A percentile compares a stretch with the other conserved stretches of the same genome.
Evolutionary conservation across 2,113 vertebrate genomes (phyloP).

Genomic region (Chelonoidis abingdonii): DNA sequence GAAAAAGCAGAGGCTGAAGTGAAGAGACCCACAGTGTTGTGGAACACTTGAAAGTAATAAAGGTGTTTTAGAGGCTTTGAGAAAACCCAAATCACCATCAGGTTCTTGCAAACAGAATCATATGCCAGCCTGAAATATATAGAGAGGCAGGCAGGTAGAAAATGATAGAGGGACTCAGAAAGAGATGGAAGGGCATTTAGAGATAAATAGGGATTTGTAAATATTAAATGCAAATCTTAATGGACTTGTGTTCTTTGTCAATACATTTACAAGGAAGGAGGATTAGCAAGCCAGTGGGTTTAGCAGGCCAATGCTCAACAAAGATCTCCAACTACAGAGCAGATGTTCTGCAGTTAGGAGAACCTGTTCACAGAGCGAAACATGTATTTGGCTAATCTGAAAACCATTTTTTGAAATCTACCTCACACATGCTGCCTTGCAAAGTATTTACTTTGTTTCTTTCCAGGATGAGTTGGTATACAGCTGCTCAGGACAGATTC

Average conservation of each 20-base stretch:
- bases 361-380: not conserved
- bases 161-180: not conserved
- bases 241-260: not conserved
- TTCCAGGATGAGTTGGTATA: rapidly evolving
- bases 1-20: not conserved
- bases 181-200: not conserved
- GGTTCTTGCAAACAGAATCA: not conserved
- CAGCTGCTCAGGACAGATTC: not conserved
- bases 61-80: not conserved
- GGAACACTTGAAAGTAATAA: not conserved
- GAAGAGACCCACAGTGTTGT: not conserved
- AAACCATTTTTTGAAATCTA: not conserved
- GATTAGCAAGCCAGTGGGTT: not conserved
- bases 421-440: not conserved
- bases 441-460: not conserved
- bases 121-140: rapidly evolving
- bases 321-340: not conserved
- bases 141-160: not conserved
- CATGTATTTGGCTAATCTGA: not conserved
- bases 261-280: not conserved
- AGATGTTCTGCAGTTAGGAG: constrained; percentile 5
- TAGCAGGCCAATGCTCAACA: not conserved
- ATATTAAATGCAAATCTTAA: constrained; percentile 29
- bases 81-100: not conserved
- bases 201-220: constrained; percentile 18